A percentile compares a stretch with the other conserved stretches of the same genome.
Conservation (phyloP, 2,113 vertebrate genomes). For the Neolamprologus caudopunctatus region DNA sequence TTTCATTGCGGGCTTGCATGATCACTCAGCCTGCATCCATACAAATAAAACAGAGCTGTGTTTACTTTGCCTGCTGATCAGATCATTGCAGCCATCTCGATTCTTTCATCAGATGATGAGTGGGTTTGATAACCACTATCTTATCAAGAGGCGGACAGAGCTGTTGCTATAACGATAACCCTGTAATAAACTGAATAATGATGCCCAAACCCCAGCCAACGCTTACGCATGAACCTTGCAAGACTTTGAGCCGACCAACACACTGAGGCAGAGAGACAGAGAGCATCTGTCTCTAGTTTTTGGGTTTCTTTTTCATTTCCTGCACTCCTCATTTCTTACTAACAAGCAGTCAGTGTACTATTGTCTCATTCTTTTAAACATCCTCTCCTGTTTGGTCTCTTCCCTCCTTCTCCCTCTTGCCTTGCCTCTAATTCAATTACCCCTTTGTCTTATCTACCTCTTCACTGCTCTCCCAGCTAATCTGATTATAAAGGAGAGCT, state of each 20-base stretch:
- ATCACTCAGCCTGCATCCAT: not conserved
- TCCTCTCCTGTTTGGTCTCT: not conserved
- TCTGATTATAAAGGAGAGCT: slow-evolving; percentile 51
- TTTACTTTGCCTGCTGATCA: not conserved
- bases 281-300: not conserved
- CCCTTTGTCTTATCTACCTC: slow-evolving; percentile 49
- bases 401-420: not conserved
- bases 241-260: not conserved
- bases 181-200: slow-evolving; percentile 9
- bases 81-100: not conserved
- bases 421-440: slow-evolving; percentile 50
- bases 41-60: not conserved
- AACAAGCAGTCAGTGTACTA: not conserved
- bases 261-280: not conserved
- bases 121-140: slow-evolving; percentile 15
- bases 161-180: slow-evolving; percentile 32
- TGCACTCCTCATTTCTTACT: not conserved
- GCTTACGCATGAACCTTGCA: not conserved
- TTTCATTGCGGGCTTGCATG: not conserved
- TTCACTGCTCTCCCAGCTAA: slow-evolving; percentile 41
- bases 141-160: not conserved
- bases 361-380: not conserved
- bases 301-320: not conserved
- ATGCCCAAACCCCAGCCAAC: not conserved
- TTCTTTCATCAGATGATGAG: slow-evolving; percentile 20